Evolutionary conservation across 2,888 invertebrate species (phyloP).

Genomic region (Hyles lineata): DNA sequence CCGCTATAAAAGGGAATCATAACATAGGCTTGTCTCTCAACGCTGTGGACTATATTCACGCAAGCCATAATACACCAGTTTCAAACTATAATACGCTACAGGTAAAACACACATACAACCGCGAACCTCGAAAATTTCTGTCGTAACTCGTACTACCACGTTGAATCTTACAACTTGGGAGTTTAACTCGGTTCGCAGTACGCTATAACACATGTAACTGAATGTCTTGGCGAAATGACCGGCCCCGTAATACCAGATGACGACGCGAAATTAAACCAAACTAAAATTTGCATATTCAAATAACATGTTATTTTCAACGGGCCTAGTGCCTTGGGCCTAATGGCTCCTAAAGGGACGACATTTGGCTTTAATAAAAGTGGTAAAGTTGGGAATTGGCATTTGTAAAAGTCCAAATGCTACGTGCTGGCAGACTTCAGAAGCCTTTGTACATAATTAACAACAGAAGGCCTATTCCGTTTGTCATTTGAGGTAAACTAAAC

Average conservation of each 20-base stretch:
- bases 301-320: slow-evolving; percentile 40
- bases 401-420: background rate
- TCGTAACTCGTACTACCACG: background rate
- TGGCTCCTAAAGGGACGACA: slow-evolving; percentile 22
- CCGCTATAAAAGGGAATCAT: background rate
- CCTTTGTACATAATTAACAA: background rate
- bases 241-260: slow-evolving; percentile 43
- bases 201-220: slow-evolving; percentile 18
- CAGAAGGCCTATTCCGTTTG: background rate
- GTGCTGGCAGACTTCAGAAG: background rate
- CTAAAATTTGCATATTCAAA: slow-evolving; percentile 53
- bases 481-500: background rate
- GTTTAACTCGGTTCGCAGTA: background rate
- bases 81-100: background rate
- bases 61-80: slow-evolving; percentile 5
- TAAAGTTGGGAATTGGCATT: background rate
- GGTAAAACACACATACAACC: background rate
- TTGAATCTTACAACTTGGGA: background rate
- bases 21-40: background rate
- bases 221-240: slow-evolving; percentile 20
- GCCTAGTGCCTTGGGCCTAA: slow-evolving; percentile 33
- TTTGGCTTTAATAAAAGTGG: slow-evolving; percentile 28
- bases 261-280: slow-evolving; percentile 47
- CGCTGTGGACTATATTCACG: background rate
- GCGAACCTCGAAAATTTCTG: slow-evolving; percentile 7